phyloP scores from a whole-genome alignment of 2,888 invertebrate species.

The Tromatobia lineatoria region DNA sequence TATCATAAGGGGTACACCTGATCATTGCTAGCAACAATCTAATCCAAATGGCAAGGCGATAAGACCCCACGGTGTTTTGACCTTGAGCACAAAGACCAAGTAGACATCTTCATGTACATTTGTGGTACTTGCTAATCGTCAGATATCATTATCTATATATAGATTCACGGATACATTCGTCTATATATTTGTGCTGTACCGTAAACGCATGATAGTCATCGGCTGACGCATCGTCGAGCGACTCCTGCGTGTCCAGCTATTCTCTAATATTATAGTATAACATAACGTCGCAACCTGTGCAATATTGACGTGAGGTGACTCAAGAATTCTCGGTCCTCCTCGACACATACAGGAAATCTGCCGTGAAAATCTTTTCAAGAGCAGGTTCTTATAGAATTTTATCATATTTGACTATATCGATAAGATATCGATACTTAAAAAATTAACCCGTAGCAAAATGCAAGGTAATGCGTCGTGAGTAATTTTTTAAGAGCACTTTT shows the following conservation, averaged over 20 bases:
- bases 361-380: conserved; percentile 43
- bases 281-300: not conserved
- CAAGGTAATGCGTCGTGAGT: not conserved
- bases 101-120: not conserved
- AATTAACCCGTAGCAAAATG: not conserved
- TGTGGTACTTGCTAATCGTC: conserved; percentile 19
- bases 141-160: conserved; percentile 25
- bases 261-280: conserved; percentile 27
- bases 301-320: conserved; percentile 11
- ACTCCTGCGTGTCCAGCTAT: not conserved
- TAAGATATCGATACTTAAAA: conserved; percentile 10
- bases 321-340: conserved; percentile 7
- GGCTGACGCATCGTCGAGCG: conserved; percentile 36
- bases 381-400: conserved; percentile 10
- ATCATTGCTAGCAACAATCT: conserved; percentile 44
- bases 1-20: conserved; percentile 9
- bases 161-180: conserved; percentile 7
- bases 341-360: not conserved
- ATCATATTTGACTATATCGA: conserved; percentile 7
- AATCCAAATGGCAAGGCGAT: conserved; percentile 39
- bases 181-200: not conserved
- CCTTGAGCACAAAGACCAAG: conserved; percentile 13
- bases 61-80: conserved; percentile 19
- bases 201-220: conserved; percentile 28
- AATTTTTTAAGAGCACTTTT: not conserved